Percentiles rank a stretch among this genome's conserved stretches.
phyloP scores from a whole-genome alignment of 2,888 invertebrate species.

The Andrena camellia region DNA sequence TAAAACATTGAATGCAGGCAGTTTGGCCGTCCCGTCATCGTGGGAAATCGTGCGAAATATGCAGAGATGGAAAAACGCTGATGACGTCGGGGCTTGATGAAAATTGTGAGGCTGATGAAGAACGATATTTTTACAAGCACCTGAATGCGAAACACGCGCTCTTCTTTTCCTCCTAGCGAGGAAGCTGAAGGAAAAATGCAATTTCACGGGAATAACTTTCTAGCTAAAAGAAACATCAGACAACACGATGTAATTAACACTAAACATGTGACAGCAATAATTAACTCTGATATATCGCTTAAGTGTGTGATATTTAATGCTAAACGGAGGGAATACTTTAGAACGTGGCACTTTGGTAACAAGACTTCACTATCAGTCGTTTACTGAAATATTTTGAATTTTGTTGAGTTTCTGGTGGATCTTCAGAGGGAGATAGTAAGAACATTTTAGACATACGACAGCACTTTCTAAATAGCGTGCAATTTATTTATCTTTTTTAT shows the following conservation, averaged over 20 bases:
- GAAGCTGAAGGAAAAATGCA: slow-evolving; percentile 3
- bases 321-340: not conserved
- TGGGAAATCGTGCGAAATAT: slow-evolving; percentile 43
- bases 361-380: not conserved
- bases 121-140: slow-evolving; percentile 5
- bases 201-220: slow-evolving; percentile 27
- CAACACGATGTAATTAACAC: slow-evolving; percentile 1
- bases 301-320: slow-evolving; percentile 3
- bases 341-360: not conserved
- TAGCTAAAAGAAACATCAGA: not conserved
- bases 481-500: no score
- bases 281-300: slow-evolving; percentile 26
- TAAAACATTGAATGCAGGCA: slow-evolving; percentile 50
- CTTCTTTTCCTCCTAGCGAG: not conserved
- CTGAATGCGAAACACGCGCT: not conserved
- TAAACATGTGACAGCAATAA: slow-evolving; percentile 32
- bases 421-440: no score
- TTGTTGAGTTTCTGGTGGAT: no score
- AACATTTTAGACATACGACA: no score
- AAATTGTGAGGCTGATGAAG: slow-evolving; percentile 29
- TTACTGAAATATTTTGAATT: no score
- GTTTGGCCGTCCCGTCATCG: slow-evolving; percentile 46
- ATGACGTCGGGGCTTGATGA: slow-evolving; percentile 23
- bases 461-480: no score
- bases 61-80: not conserved